Percentiles rank a stretch among this genome's conserved stretches.
These are phyloP conservation scores for Corythornis leucogaster DNA, from an alignment of 2,797 vertebrate species.

Conservation along the genomic window DNA sequence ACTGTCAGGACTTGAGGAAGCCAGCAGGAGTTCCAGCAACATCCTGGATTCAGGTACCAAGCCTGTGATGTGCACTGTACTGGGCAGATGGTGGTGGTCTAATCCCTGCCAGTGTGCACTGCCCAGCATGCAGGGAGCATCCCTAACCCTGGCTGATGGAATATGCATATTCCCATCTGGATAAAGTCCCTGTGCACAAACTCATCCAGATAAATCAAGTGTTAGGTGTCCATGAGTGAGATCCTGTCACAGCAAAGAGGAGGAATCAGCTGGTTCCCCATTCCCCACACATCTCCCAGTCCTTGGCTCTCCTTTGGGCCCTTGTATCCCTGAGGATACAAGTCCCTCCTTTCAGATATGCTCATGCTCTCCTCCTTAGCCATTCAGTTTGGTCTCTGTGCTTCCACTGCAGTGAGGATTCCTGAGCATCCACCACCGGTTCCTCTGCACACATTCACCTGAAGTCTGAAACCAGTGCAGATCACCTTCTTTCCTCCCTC, in stretches of 20 bases:
- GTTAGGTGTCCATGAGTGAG: background rate
- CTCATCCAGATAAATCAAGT: background rate
- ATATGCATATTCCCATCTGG: conserved; percentile 33
- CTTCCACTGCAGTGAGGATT: background rate
- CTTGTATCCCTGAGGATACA: background rate
- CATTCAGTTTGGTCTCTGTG: background rate
- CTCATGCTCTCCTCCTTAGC: background rate
- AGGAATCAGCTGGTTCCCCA: background rate
- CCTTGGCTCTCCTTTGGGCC: background rate
- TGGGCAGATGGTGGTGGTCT: conserved; percentile 53
- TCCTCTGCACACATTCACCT: background rate
- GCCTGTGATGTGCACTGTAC: background rate
- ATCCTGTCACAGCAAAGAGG: background rate
- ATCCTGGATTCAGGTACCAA: conserved; percentile 9
- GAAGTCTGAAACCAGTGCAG: background rate
- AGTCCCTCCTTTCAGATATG: background rate
- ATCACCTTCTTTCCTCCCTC: background rate
- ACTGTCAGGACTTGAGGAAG: conserved; percentile 17
- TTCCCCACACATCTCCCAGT: background rate
- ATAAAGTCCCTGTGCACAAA: background rate
- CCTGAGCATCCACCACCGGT: fast-evolving
- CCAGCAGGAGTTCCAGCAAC: background rate
- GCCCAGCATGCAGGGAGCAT: background rate
- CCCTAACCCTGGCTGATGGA: background rate
- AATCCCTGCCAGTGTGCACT: conserved; percentile 49